phyloP scores from a whole-genome alignment of 2,113 vertebrate genomes.

The Ellobius talpinus region DNA sequence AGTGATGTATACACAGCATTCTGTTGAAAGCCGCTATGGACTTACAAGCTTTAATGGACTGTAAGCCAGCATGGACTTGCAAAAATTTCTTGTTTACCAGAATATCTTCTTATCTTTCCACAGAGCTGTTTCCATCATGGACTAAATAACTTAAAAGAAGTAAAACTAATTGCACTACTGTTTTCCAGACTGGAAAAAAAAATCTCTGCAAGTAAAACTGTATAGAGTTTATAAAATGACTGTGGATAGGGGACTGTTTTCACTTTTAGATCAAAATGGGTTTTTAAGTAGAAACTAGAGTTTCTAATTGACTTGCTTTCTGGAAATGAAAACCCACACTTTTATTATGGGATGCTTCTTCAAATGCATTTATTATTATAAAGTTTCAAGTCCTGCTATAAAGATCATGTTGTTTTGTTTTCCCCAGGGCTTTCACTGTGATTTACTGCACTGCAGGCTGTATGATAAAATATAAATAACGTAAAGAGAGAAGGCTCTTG shows the following conservation, averaged over 20 bases:
- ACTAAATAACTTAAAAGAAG: slow-evolving; percentile 88
- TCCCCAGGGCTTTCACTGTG: slow-evolving; percentile 97
- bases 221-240: slow-evolving; percentile 87
- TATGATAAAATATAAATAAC: slow-evolving; percentile 84
- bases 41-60: slow-evolving; percentile 90
- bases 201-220: slow-evolving; percentile 89
- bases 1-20: slow-evolving; percentile 79
- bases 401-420: slow-evolving; percentile 87
- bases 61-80: slow-evolving; percentile 88
- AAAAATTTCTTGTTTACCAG: slow-evolving; percentile 92
- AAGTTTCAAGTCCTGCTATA: slow-evolving; percentile 89
- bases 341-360: slow-evolving; percentile 90
- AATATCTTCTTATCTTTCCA: slow-evolving; percentile 92
- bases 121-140: slow-evolving; percentile 90
- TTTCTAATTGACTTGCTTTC: slow-evolving; percentile 91
- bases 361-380: slow-evolving; percentile 88
- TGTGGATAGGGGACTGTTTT: slow-evolving; percentile 88
- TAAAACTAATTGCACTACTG: slow-evolving; percentile 97
- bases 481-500: slow-evolving; percentile 85
- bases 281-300: slow-evolving; percentile 92
- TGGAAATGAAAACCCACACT: slow-evolving; percentile 87
- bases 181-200: slow-evolving; percentile 92
- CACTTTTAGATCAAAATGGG: slow-evolving; percentile 91
- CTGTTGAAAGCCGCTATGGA: slow-evolving; percentile 89
- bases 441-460: slow-evolving; percentile 90